Percentiles rank a stretch among this genome's conserved stretches.
Evolutionary conservation across 2,797 vertebrate genomes (phyloP).

Genomic region (Lepidocolaptes lacrymiger): DNA sequence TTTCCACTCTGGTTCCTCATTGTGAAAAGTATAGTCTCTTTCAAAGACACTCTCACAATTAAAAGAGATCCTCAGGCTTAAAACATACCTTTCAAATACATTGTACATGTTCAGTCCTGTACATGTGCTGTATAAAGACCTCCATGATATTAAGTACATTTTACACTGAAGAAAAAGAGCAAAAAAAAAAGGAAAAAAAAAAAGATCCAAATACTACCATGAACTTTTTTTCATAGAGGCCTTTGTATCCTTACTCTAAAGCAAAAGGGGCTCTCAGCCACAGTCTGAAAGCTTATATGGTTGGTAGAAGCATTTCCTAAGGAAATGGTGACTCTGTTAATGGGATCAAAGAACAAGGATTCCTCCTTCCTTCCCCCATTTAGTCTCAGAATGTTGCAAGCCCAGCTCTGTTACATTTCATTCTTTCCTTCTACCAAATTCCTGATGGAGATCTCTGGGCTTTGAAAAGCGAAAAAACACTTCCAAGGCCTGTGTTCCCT

Average conservation of each 20-base stretch:
- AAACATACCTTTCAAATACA: neutral
- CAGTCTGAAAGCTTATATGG: neutral
- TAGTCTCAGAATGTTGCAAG: neutral
- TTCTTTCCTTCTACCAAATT: neutral
- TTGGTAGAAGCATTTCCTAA: neutral
- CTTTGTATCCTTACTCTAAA: neutral
- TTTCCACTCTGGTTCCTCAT: neutral
- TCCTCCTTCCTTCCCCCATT: neutral
- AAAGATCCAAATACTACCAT: neutral
- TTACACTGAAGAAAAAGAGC: neutral
- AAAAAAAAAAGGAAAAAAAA: neutral
- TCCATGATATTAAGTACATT: neutral
- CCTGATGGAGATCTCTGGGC: neutral
- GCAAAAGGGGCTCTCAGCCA: neutral
- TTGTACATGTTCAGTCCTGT: neutral
- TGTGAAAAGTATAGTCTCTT: neutral
- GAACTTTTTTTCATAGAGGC: neutral
- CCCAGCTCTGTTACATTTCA: neutral
- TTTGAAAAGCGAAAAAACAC: neutral
- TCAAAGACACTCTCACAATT: neutral
- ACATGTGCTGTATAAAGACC: neutral
- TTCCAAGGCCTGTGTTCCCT: neutral
- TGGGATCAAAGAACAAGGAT: neutral
- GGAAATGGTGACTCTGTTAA: neutral
- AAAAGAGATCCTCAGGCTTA: neutral